Percentiles rank a stretch among this genome's conserved stretches.
Conservation (phyloP, 2,797 vertebrate genomes). For the Chlorospingus flavigularis region DNA sequence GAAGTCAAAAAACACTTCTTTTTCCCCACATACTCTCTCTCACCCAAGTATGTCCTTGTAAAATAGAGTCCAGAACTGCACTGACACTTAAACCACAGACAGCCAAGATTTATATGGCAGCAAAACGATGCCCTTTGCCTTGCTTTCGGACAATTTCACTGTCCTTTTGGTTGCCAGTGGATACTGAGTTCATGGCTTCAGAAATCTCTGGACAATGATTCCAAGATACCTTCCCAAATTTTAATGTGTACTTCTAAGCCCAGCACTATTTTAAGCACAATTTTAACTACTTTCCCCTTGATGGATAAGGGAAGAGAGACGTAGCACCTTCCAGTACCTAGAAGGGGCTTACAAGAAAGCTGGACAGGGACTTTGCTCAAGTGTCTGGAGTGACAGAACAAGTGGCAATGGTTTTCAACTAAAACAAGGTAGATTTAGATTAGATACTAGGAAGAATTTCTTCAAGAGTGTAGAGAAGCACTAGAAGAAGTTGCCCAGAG, state of each 20-base stretch:
- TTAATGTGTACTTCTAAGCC: background rate
- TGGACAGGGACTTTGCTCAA: background rate
- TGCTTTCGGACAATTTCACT: background rate
- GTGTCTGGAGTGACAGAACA: background rate
- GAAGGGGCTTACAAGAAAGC: background rate
- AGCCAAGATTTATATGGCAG: background rate
- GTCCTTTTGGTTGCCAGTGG: background rate
- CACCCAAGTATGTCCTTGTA: background rate
- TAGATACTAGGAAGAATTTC: background rate
- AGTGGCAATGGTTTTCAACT: background rate
- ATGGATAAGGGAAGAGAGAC: background rate
- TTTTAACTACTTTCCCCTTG: background rate
- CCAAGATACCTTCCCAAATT: background rate
- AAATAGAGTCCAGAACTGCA: background rate
- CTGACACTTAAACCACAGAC: background rate
- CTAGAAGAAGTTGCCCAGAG: background rate
- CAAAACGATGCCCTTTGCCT: rapidly evolving
- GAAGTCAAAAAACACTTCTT: background rate
- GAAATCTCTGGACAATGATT: background rate
- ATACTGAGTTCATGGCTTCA: background rate
- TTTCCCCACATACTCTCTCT: background rate
- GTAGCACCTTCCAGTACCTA: background rate
- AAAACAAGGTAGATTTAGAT: background rate
- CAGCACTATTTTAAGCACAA: background rate
- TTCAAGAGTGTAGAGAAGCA: background rate